Percentiles rank a stretch among this genome's conserved stretches.
Conservation (phyloP, 2,113 vertebrate genomes). For the Nycticryphes semicollaris region DNA sequence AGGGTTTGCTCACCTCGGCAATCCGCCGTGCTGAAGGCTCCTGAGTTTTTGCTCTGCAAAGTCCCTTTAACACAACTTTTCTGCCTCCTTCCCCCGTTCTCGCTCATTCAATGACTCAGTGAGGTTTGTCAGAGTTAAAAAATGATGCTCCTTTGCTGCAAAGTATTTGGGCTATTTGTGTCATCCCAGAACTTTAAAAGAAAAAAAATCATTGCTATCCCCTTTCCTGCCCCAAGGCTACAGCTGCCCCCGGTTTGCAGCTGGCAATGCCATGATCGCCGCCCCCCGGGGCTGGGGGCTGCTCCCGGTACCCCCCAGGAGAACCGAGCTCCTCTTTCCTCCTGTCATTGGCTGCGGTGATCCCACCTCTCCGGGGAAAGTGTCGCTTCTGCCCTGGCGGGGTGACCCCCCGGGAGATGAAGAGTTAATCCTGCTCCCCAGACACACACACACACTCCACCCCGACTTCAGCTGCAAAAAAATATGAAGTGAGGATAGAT, state of each 20-base stretch:
- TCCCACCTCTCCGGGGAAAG: background rate
- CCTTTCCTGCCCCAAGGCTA: background rate
- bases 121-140: background rate
- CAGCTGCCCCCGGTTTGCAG: background rate
- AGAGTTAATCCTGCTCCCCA: background rate
- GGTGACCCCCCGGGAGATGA: background rate
- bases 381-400: background rate
- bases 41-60: background rate
- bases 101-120: conserved; percentile 6
- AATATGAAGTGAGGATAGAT: conserved; percentile 72
- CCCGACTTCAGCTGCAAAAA: conserved; percentile 74
- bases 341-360: background rate
- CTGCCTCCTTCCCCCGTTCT: background rate
- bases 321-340: background rate
- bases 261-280: background rate
- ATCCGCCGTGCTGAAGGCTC: background rate
- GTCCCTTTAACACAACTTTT: background rate
- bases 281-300: background rate
- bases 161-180: conserved; percentile 3
- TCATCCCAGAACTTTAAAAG: background rate
- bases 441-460: too few relatives aligned
- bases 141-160: background rate
- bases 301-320: background rate
- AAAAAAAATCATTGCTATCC: background rate
- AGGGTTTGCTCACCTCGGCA: background rate